Evolutionary conservation across 2,888 invertebrate genomes (phyloP), one percentile per base, ranked within the genome.

Genomic region (Cenopis cana): DNA sequence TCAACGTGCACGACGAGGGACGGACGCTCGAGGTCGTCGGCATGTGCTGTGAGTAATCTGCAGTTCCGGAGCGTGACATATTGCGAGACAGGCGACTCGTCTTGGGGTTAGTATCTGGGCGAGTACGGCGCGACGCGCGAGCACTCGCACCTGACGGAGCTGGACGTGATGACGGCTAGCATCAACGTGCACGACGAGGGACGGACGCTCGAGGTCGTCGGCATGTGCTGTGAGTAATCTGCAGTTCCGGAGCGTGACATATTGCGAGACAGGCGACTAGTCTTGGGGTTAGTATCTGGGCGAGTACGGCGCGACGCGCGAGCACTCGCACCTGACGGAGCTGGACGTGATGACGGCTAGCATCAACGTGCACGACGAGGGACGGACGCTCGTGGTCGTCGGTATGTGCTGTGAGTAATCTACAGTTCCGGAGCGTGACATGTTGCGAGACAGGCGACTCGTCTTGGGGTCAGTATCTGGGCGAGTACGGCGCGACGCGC

Each of bases 161-260:
- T 95, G 74, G 98, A 98, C 84, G 96, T 96, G 84, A 94, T 98
- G 83, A 98, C 97, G n/a, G 94, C 98, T 84, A 97, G 97, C 77
- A 95, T 98, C 70, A 99, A 99, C 85, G 97, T 99, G 55, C 96
- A 98, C 81, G 97, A 98, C 78, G 95, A 97, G 17, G 99, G 99
- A 33, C 96, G 98, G 83, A 94, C 97, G 0, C 90, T 99, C 68
- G 99, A 99, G 93, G 96, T 99, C 62, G 98, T 98, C 68, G 97
- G 98, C 78, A 96, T 98, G 95, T 97, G 98, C 87, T 98, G 98
- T 98, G 93, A 96, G 97, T 95, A 12, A 12, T 38, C 12, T 38
- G 12, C 38, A 38, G 38, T 38, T 12, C 12, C 1, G 12, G 38
- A 38, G 38, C 4, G 11, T 38, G 98, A 98, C 88, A 1, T 97